Evolutionary conservation across 2,113 vertebrate species (phyloP), one percentile per base, ranked within the genome.

Genomic region (Alces alces): DNA sequence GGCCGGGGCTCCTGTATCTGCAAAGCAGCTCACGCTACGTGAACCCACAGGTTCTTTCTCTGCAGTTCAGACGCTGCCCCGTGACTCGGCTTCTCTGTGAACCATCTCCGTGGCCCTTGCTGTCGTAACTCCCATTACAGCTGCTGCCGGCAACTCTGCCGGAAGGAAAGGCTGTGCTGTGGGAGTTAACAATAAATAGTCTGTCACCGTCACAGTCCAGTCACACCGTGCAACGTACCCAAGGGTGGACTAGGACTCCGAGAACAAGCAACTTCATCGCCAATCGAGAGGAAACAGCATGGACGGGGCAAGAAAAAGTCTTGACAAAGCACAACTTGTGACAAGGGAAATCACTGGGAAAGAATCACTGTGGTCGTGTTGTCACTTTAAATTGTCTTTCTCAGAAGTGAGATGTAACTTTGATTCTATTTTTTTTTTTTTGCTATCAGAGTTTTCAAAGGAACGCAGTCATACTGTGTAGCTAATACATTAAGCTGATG

Each of bases 401-500:
- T 84, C 23, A 45, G 23, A 97, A 96, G 0, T 8, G 79, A 97
- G 16, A 43, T 8, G 1, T 2, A 76, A 15, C 50, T 94, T 96
- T 89, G 33, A 85, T 92, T 95, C 60, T 60, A 4, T 15, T 47
- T 6, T 93, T 93, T 19, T 12, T 95, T 95, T 96, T 28, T 30
- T 50, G 16, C 0, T 0, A 88, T 6, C 50, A 78, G 55, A 15
- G 57, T 97, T 70, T 17, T 97, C 43, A 86, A 39, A 80, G 86
- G 43, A 98, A 27, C 2, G 5, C 9, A 70, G 66, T 36, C 15
- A n/a, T 23, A 78, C 86, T 64, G 5, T 5, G 2, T 60, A 14
- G 13, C 86, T 92, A 96, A 85, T 64, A 96, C 94, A 98, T 97
- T 95, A 97, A 89, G 83, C 57, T 91, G 61, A 95, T 28, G 54